Evolutionary conservation across 2,888 invertebrate species (phyloP).

Genomic region (Xanthia icteritia): DNA sequence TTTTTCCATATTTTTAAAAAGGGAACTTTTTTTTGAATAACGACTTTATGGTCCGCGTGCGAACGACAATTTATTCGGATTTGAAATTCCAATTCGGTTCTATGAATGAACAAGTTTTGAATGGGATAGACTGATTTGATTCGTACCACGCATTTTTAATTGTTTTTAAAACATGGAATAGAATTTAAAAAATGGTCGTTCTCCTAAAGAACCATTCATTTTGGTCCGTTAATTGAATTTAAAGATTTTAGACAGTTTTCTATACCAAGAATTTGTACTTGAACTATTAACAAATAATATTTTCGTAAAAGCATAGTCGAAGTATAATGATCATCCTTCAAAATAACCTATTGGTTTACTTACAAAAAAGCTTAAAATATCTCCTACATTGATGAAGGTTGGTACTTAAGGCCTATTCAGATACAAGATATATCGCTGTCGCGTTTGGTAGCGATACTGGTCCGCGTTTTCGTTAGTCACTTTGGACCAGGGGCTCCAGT

Average conservation of each 20-base stretch:
- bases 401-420: too few species aligned
- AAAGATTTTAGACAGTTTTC: not conserved
- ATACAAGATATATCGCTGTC: too few species aligned
- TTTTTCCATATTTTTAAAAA: slow-evolving; percentile 65
- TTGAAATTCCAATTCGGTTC: slow-evolving; percentile 59
- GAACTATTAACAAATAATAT: not conserved
- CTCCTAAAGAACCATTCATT: not conserved
- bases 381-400: not conserved
- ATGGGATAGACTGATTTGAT: slow-evolving; percentile 43
- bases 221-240: not conserved
- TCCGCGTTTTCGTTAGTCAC: too few species aligned
- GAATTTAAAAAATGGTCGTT: not conserved
- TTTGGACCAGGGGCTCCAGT: too few species aligned
- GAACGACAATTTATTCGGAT: slow-evolving; percentile 62
- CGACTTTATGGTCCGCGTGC: slow-evolving; percentile 58
- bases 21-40: slow-evolving; percentile 50
- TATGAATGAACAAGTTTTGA: slow-evolving; percentile 49
- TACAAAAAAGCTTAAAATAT: not conserved
- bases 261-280: not conserved
- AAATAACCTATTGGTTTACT: not conserved
- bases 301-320: not conserved
- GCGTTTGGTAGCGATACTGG: too few species aligned
- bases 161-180: not conserved
- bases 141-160: slow-evolving; percentile 17
- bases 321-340: not conserved